A percentile compares a stretch with the other conserved stretches of the same genome.
Evolutionary conservation across 2,113 vertebrate genomes (phyloP).

Genomic region (Macrotus californicus): DNA sequence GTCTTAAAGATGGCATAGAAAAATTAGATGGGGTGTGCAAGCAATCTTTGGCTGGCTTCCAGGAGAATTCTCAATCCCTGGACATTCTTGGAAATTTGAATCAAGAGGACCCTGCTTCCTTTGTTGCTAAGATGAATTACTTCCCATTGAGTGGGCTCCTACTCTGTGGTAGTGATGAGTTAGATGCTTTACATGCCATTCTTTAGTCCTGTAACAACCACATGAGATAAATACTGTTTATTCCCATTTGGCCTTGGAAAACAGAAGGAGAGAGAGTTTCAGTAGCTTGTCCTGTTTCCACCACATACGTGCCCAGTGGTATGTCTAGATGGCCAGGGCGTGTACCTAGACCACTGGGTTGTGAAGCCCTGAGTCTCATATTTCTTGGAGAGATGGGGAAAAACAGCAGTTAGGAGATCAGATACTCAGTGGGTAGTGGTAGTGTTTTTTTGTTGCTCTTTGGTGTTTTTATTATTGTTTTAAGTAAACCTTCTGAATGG

Average conservation of each 20-base stretch:
- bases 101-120: neutral
- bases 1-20: neutral
- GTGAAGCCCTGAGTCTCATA: neutral
- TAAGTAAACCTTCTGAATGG: neutral
- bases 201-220: neutral
- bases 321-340: neutral
- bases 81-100: neutral
- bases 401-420: neutral
- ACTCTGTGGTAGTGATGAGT: neutral
- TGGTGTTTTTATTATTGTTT: neutral
- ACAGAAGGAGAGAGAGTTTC: neutral
- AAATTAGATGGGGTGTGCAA: neutral
- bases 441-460: neutral
- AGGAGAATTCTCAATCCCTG: neutral
- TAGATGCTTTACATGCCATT: neutral
- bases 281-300: neutral
- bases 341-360: neutral
- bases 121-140: neutral
- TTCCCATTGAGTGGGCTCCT: neutral
- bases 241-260: neutral
- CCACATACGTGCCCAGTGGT: neutral
- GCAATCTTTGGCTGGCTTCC: too few species aligned
- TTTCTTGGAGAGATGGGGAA: neutral
- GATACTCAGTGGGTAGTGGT: accelerated
- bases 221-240: neutral